A percentile compares a stretch with the other conserved stretches of the same genome.
phyloP scores from a whole-genome alignment of 2,888 invertebrate genomes.

The Melanotus villosus region DNA sequence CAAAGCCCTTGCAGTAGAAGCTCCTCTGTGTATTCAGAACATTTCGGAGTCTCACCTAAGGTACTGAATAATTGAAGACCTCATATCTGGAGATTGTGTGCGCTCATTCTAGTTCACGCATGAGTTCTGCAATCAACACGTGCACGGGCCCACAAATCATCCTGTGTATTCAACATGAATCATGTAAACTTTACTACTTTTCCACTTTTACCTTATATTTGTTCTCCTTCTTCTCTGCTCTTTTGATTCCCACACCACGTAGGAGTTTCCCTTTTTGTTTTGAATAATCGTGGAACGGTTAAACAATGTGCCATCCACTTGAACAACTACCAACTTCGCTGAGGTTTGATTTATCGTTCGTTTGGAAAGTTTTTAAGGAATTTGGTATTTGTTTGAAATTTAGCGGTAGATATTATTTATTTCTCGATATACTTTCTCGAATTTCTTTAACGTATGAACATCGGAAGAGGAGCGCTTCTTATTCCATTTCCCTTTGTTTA shows the following conservation, averaged over 20 bases:
- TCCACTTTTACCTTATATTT: slow-evolving; percentile 43
- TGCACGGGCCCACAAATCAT: slow-evolving; percentile 47
- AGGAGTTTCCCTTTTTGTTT: slow-evolving; percentile 21
- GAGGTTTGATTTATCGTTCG: slow-evolving; percentile 16
- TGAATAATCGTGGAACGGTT: slow-evolving; percentile 18
- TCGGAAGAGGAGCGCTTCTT: slow-evolving; percentile 3
- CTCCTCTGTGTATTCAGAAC: slow-evolving; percentile 50
- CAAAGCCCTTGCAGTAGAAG: slow-evolving; percentile 33
- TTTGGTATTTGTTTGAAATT: slow-evolving; percentile 8
- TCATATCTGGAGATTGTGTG: slow-evolving; percentile 56
- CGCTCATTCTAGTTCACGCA: slow-evolving; percentile 53
- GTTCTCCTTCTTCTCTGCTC: slow-evolving; percentile 29
- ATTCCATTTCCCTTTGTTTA: slow-evolving; percentile 6
- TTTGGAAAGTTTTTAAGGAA: slow-evolving; percentile 18
- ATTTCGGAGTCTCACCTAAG: slow-evolving; percentile 50
- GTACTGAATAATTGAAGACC: slow-evolving; percentile 55
- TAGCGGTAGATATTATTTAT: slow-evolving; percentile 13
- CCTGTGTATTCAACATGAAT: slow-evolving; percentile 47
- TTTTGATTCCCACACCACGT: slow-evolving; percentile 20
- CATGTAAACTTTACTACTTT: slow-evolving; percentile 48
- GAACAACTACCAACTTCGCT: slow-evolving; percentile 7
- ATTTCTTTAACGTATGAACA: slow-evolving; percentile 8
- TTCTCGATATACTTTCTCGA: slow-evolving; percentile 9
- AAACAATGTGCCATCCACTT: slow-evolving; percentile 20
- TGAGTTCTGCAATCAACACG: slow-evolving; percentile 52